Base-by-base conservation (phyloP, 2,888 invertebrate species). In the Terebella lapidaria region DNA sequence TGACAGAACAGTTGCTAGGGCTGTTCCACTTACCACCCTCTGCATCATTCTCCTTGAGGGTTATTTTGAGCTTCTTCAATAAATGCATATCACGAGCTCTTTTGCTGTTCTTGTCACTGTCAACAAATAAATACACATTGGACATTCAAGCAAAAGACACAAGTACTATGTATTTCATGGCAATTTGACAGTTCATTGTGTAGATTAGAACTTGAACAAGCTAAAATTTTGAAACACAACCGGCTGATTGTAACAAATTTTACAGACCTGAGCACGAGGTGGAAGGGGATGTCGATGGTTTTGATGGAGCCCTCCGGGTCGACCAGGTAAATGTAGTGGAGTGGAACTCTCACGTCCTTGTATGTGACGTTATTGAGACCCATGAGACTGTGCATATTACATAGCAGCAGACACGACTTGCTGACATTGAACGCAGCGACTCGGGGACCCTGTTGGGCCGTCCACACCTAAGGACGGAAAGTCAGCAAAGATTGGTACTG, bases 361-460 rank as follows among this genome's bases (percentile, higher is more conserved):
- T 71, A 69, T n/a, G 77, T 79, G 25, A 82, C 80, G 68, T 84
- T 84, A 69, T 84, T 85, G 25, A 89, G 84, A 1, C 92, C 92
- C 77, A 93, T 85, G 59, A 93, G 83, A 10, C 90, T 89, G 75
- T 92, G 89, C 63, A 88, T 88, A 54, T 89, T 88, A 75, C 91
- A 91, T 2, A 93, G 74, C 54, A 83, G 72, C 18, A 71, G 69
- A 63, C 81, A 92, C 75, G 87, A 86, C 80, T 91, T 94, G 52
- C 90, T 88, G 0, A 94, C 92, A 52, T 89, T 89, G 78, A 95
- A 96, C 0, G 92, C 91, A 18, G 92, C 90, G 4, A 96, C 89
- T 80, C 92, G 88, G 15, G 89, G 88, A 0, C 96, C 95, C 75
- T 90, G 88, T 76, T 93, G 92, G 73, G 92, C 86, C 2, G 91